These are phyloP conservation scores for Hippoglossus stenolepis DNA, from an alignment of 2,113 vertebrate species.

Conservation along the genomic window DNA sequence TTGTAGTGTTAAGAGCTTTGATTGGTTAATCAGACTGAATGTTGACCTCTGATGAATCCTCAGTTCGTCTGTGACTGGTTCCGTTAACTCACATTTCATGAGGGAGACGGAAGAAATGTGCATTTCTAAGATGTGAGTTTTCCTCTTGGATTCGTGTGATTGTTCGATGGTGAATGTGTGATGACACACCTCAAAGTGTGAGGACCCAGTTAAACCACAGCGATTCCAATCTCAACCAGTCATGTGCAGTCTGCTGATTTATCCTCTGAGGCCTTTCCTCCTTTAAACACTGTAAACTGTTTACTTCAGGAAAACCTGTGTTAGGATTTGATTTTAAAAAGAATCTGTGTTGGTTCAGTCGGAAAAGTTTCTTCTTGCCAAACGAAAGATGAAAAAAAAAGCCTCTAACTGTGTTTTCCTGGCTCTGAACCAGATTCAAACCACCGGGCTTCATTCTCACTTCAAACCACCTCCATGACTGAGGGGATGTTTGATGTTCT, in stretches of 20 bases:
- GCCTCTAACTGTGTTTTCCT: conserved; percentile 5
- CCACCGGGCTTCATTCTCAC: too few species aligned
- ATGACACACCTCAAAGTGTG: conserved; percentile 22
- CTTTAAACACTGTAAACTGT: not conserved
- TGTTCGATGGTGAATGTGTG: not conserved
- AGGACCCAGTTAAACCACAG: conserved; percentile 3
- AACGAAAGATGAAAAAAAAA: not conserved
- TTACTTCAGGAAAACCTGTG: too few species aligned
- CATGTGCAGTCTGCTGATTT: conserved; percentile 26
- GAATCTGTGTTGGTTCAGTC: not conserved
- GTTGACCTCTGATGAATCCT: not conserved
- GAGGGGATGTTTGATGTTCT: too few species aligned
- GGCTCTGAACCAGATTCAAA: conserved; percentile 7
- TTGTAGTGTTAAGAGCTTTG: too few species aligned
- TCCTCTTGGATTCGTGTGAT: not conserved
- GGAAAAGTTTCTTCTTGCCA: not conserved
- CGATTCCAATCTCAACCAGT: conserved; percentile 21
- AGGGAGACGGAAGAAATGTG: not conserved
- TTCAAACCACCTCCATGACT: too few species aligned
- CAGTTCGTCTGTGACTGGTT: not conserved
- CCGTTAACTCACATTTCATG: not conserved
- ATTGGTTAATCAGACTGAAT: too few species aligned
- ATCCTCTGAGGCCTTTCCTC: not conserved
- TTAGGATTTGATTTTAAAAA: too few species aligned
- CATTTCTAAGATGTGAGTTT: too few species aligned